Conservation (phyloP, 2,888 invertebrate genomes). For the Harmothoe impar region DNA sequence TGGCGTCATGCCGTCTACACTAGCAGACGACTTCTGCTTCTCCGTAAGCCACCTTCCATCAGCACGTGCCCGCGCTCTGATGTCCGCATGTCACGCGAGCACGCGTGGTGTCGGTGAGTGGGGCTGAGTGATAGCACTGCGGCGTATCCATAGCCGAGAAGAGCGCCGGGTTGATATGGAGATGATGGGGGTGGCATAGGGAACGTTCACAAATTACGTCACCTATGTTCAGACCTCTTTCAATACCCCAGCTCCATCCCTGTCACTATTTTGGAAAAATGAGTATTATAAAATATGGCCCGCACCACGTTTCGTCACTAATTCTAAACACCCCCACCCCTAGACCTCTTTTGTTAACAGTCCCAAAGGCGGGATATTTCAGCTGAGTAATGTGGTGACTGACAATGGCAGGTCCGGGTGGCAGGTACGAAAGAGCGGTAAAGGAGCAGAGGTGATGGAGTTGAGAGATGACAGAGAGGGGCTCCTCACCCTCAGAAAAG, state of each 20-base stretch:
- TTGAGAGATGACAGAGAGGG: background rate
- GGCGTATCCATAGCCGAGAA: background rate
- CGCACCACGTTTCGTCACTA: too few species aligned
- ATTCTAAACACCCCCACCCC: too few species aligned
- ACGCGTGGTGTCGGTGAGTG: background rate
- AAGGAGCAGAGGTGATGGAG: background rate
- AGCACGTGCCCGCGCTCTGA: background rate
- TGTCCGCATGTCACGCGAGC: slow-evolving; percentile 3
- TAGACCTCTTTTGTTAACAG: too few species aligned
- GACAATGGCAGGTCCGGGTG: too few species aligned
- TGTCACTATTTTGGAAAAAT: too few species aligned
- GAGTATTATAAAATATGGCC: too few species aligned
- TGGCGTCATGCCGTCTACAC: background rate
- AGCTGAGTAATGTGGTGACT: background rate
- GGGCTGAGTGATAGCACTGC: background rate
- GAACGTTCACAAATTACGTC: too few species aligned
- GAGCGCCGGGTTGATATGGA: background rate
- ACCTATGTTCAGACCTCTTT: too few species aligned
- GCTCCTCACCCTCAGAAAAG: too few species aligned
- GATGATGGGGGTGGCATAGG: background rate
- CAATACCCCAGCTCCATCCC: too few species aligned
- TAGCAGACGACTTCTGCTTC: background rate
- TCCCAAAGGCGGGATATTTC: background rate
- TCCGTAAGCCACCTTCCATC: background rate
- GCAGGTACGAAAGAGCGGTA: background rate